Evolutionary conservation across 2,888 invertebrate species (phyloP).

Genomic region (Orchestes rusci): DNA sequence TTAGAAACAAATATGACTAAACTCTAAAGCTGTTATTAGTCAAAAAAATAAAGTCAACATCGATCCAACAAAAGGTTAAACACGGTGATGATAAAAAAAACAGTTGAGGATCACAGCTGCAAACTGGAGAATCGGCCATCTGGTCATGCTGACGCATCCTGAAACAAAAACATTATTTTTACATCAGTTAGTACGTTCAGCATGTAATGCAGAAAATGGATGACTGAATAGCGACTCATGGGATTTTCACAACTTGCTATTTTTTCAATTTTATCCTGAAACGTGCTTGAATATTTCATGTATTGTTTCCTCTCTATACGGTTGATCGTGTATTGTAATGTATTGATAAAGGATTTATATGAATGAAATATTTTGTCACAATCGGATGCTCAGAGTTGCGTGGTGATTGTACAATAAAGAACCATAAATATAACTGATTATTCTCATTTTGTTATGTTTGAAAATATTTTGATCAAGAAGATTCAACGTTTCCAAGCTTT

Average conservation of each 20-base stretch:
- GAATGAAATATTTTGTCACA: too few relatives aligned
- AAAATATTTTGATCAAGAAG: too few relatives aligned
- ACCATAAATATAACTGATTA: too few relatives aligned
- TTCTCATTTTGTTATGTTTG: too few relatives aligned
- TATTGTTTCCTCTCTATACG: too few relatives aligned
- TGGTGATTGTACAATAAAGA: too few relatives aligned
- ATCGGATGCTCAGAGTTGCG: too few relatives aligned
- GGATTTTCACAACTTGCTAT: too few relatives aligned
- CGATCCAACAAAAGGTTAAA: slow-evolving; percentile 37
- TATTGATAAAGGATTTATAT: too few relatives aligned
- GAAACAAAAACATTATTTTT: slow-evolving; percentile 36
- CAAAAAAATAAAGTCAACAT: slow-evolving; percentile 27
- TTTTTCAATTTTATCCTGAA: background rate
- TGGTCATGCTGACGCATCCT: slow-evolving; percentile 42
- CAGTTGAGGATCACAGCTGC: slow-evolving; percentile 42
- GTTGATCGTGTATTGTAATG: too few relatives aligned
- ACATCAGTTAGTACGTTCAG: slow-evolving; percentile 17
- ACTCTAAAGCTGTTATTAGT: too few relatives aligned
- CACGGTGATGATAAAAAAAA: slow-evolving; percentile 36
- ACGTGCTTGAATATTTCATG: background rate
- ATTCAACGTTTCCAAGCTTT: too few relatives aligned
- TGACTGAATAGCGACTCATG: slow-evolving; percentile 8
- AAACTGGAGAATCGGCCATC: slow-evolving; percentile 41
- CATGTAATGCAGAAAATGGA: slow-evolving; percentile 11
- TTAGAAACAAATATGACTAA: background rate